Percentiles rank a stretch among this genome's conserved stretches.
These are phyloP conservation scores for Acipenser oxyrinchus DNA, from an alignment of 2,797 vertebrate species.

Conservation along the genomic window DNA sequence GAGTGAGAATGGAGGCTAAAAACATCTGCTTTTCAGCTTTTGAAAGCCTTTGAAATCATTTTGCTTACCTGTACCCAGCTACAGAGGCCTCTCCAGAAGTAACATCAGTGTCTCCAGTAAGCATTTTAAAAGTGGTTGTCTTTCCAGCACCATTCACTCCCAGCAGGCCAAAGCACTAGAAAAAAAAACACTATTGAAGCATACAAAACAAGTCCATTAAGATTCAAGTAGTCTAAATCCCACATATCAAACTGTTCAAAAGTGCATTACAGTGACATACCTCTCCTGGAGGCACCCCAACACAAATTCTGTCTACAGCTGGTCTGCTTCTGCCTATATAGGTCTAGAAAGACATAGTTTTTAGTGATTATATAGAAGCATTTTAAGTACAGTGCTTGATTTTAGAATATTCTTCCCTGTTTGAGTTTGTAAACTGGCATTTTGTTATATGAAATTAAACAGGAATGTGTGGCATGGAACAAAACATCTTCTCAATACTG, in stretches of 20 bases:
- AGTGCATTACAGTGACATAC: conserved; percentile 44
- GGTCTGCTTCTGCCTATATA: conserved; percentile 72
- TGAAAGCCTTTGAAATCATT: background rate
- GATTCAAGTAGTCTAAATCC: no score
- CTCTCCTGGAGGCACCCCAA: conserved; percentile 87
- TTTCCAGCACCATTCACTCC: conserved; percentile 95
- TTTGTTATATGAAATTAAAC: no score
- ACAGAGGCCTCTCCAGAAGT: conserved; percentile 80
- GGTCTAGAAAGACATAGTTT: conserved; percentile 54
- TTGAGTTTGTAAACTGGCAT: background rate
- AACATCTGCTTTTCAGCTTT: background rate
- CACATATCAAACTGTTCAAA: no score
- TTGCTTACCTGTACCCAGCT: conserved; percentile 72
- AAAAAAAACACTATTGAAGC: background rate
- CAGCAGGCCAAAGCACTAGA: conserved; percentile 91
- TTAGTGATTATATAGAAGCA: no score
- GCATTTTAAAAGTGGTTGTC: conserved; percentile 95
- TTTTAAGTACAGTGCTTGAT: no score
- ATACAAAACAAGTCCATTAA: background rate
- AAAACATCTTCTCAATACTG: background rate
- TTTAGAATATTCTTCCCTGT: no score
- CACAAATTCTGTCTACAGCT: conserved; percentile 85
- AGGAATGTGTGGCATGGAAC: no score
- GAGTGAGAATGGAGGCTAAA: no score
- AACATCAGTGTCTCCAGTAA: conserved; percentile 85